A percentile compares a stretch with the other conserved stretches of the same genome.
phyloP scores from a whole-genome alignment of 2,888 invertebrate genomes.

The Drosophila neotestacea region DNA sequence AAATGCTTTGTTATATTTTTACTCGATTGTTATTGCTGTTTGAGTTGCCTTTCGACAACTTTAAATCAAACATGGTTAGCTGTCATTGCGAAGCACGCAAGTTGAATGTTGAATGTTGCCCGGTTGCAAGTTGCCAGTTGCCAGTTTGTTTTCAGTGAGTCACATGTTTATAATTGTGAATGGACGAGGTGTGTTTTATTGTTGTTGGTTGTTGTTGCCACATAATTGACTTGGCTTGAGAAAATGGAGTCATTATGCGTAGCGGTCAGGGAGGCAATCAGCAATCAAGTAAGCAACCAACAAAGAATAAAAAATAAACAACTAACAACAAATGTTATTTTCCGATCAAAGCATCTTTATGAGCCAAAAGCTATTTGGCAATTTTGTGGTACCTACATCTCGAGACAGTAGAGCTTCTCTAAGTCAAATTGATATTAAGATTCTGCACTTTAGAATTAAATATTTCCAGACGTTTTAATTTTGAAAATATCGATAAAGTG shows the following conservation, averaged over 20 bases:
- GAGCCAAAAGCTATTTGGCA: slow-evolving; percentile 35
- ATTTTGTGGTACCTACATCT: slow-evolving; percentile 33
- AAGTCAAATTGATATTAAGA: not conserved
- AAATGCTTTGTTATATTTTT: slow-evolving; percentile 12
- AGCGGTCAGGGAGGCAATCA: slow-evolving; percentile 59
- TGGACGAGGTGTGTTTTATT: slow-evolving; percentile 31
- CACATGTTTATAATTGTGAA: slow-evolving; percentile 66
- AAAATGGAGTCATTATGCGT: slow-evolving; percentile 76
- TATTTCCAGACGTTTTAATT: not conserved
- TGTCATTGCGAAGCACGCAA: slow-evolving; percentile 69
- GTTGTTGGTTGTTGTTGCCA: slow-evolving; percentile 17
- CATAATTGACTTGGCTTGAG: slow-evolving; percentile 63
- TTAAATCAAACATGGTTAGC: slow-evolving; percentile 66
- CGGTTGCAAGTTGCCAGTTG: slow-evolving; percentile 6
- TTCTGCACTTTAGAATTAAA: not conserved
- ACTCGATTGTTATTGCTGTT: slow-evolving; percentile 19
- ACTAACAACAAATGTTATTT: slow-evolving; percentile 42
- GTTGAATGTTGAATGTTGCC: slow-evolving; percentile 15
- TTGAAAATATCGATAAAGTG: too few species aligned
- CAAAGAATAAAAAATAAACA: slow-evolving; percentile 28
- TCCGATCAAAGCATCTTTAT: slow-evolving; percentile 60
- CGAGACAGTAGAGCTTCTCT: not conserved
- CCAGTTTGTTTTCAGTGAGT: slow-evolving; percentile 42
- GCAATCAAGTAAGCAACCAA: slow-evolving; percentile 35
- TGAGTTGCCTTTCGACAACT: slow-evolving; percentile 61